Evolutionary conservation across 1,140 invertebrate genomes (phyloP), one percentile per base, ranked within the genome.

Genomic region (Drosophila pseudoobscura): DNA sequence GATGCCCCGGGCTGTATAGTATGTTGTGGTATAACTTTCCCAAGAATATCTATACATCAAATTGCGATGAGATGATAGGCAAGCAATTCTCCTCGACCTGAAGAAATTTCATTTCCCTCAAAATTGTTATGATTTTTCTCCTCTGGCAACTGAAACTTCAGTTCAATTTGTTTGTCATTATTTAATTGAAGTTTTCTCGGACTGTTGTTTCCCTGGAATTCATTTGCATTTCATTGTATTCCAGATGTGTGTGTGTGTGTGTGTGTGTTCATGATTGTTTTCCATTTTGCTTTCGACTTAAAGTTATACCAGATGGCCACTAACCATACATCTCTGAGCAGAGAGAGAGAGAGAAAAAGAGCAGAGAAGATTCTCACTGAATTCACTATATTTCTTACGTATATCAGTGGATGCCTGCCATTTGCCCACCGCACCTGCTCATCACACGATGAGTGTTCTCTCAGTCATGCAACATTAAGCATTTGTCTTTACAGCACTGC

Each of bases 391-490:
- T 45, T 55, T 63, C 58, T 55, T 50, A 73, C 41, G 46, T 56
- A 73, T 45, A 52, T 46, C 69, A 56, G 73, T 46, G 59, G 51
- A 31, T 56, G 43, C 47, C 58, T 56, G 35, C 47, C 58, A 39
- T 35, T 24, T 44, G 46, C 69, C 46, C 39, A 22, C 46, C 62
- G 44, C 46, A 35, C 5, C 26, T 17, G 22, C 44, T 62, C 59
- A 74, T 74, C 35, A 43, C 29, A 31, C 60, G 35, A 55, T 51
- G 69, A 64, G 53, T 60, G 53, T 60, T 65, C 61, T 35, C 60
- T 46, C 47, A 63, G 46, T 75, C 72, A 62, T 62, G 49, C 64
- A 56, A 66, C 68, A 84, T 84, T 84, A 70, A 79, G 68, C 73
- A 80, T 76, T 70, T 80, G 73, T 69, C 68, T 59, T 74, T 54